phyloP scores from a whole-genome alignment of 2,888 invertebrate species.

The Isoperla grammatica region DNA sequence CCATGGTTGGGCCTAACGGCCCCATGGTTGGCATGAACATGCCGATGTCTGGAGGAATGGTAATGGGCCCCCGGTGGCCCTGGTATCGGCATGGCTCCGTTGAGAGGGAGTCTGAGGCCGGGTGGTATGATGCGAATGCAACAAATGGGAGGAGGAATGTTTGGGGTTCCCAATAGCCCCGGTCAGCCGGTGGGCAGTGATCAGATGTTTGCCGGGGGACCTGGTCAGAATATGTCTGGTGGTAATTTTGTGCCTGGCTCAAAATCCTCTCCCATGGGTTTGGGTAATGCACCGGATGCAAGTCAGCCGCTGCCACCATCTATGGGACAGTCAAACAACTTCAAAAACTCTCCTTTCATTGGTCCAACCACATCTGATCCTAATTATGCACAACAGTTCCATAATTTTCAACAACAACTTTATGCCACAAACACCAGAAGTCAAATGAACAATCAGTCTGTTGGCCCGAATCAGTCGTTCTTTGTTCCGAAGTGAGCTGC shows the following conservation, averaged over 20 bases:
- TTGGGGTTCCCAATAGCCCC: slow-evolving; percentile 25
- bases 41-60: slow-evolving; percentile 35
- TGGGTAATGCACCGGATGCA: slow-evolving; percentile 53
- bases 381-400: slow-evolving; percentile 91
- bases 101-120: slow-evolving; percentile 36
- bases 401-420: slow-evolving; percentile 91
- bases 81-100: slow-evolving; percentile 44
- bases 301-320: slow-evolving; percentile 73
- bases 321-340: slow-evolving; percentile 66
- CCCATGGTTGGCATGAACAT: slow-evolving; percentile 45
- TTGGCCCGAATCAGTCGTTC: slow-evolving; percentile 34
- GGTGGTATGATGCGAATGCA: slow-evolving; percentile 36
- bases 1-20: slow-evolving; percentile 39
- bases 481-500: slow-evolving; percentile 35
- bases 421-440: slow-evolving; percentile 80
- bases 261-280: slow-evolving; percentile 52
- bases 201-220: slow-evolving; percentile 34
- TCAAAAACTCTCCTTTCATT: slow-evolving; percentile 69
- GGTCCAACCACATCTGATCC: slow-evolving; percentile 84
- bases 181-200: slow-evolving; percentile 27
- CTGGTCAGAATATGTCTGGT: slow-evolving; percentile 37
- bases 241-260: slow-evolving; percentile 50
- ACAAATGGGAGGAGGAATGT: slow-evolving; percentile 30
- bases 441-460: slow-evolving; percentile 41
- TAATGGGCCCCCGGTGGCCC: slow-evolving; percentile 40